These are phyloP conservation scores for Clanis bilineata DNA, from an alignment of 2,888 invertebrate species.

Conservation along the genomic window DNA sequence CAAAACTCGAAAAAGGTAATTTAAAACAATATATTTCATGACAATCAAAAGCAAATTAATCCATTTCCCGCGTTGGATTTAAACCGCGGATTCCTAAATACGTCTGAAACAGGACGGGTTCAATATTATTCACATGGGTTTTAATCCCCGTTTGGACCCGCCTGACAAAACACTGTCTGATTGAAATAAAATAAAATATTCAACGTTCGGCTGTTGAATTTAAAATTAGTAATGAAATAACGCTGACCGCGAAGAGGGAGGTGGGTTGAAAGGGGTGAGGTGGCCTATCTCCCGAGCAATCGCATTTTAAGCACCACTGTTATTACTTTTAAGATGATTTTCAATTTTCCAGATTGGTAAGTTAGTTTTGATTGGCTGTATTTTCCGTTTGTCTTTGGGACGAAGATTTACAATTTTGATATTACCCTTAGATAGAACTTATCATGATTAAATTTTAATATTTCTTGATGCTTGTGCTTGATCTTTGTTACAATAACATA, in stretches of 20 bases:
- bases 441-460: too few species aligned
- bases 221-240: conserved; percentile 2
- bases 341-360: background rate
- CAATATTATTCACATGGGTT: background rate
- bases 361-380: background rate
- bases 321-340: background rate
- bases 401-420: background rate
- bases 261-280: background rate
- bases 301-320: background rate
- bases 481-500: too few species aligned
- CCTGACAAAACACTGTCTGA: conserved; percentile 14
- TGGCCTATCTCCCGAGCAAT: background rate
- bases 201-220: conserved; percentile 2
- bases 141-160: background rate
- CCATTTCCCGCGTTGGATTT: background rate
- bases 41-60: background rate
- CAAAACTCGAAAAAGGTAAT: too few species aligned
- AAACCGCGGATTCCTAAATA: background rate
- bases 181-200: conserved; percentile 17
- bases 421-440: too few species aligned
- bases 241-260: background rate
- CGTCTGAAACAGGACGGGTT: background rate
- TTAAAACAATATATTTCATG: too few species aligned
- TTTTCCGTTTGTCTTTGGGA: background rate
- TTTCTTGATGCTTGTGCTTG: too few species aligned